Base-by-base conservation (phyloP, 2,797 vertebrate genomes). In the Catharus ustulatus region DNA sequence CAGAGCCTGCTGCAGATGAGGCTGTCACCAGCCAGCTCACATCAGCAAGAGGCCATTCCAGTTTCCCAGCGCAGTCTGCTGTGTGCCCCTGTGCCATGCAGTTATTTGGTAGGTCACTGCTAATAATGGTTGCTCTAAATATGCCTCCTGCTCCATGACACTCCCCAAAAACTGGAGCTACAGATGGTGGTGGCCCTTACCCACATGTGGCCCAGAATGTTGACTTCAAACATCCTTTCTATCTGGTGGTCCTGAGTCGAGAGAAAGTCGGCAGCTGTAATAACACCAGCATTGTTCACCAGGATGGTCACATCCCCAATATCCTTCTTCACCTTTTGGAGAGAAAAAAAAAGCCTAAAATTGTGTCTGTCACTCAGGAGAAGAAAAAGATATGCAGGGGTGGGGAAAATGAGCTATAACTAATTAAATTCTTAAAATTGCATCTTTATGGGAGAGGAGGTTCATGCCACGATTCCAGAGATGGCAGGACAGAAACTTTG, bases 141-240 rank as follows among this genome's bases (percentile, higher is more conserved):
- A 10, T 3, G 32, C 34, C 34, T 34, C 7, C 7, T 63, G 54
- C 36, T 62, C 49, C 46, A 2, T 19, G 58, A 15, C 1, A 1
- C 32, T 68, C 22, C 49, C 69, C 3, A 10, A 27, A 30, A 22
- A 7, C 9, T 5, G 1, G 0, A 8, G 49, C 11, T 10, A 10
- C 3, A 69, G 32, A 18, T 10, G 26, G 20, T 3, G 17, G 27
- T 24, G 36, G 86, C 58, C 97, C 97, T 97, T 96, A 98, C 98
- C 98, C 98, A 98, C 49, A 98, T 96, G 93, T 98, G 98, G 83
- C 97, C 98, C 57, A 98, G 97, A 54, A 97, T 69, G 85, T 98
- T 98, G 81, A 98, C 94, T 67, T 98, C 97, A 94, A 98, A 98
- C 59, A 96, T 98, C 66, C 94, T 98, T 95, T 98, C 93, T 59